Percentiles rank a stretch among this genome's conserved stretches.
Evolutionary conservation across 1,140 invertebrate genomes (phyloP).

Genomic region (Brachionus paranguensis): DNA sequence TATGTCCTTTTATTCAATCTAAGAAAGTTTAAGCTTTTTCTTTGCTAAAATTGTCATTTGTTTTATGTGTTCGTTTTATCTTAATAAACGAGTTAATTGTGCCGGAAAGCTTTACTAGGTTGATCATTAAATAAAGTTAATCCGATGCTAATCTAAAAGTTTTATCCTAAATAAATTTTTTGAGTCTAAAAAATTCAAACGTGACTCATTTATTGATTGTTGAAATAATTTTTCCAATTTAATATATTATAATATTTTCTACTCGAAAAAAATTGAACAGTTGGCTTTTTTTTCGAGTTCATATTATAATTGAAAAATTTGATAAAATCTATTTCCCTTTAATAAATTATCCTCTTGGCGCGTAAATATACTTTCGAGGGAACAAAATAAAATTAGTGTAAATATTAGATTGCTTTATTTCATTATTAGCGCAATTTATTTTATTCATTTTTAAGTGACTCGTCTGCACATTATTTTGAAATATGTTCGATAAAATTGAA

Average conservation of each 20-base stretch:
- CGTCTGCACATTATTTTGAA: background rate
- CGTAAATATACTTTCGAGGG: background rate
- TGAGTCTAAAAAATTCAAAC: background rate
- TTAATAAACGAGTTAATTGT: background rate
- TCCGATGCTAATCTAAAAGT: background rate
- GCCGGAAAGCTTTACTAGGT: background rate
- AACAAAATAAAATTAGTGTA: background rate
- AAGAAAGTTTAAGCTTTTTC: too few species aligned
- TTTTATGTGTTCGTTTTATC: background rate
- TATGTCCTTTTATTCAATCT: too few species aligned
- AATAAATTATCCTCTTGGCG: background rate
- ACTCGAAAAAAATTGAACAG: background rate
- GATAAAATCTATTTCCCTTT: background rate
- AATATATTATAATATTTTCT: background rate
- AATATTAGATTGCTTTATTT: background rate
- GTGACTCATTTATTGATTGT: background rate
- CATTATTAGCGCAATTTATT: background rate
- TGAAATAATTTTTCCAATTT: background rate
- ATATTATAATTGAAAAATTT: background rate
- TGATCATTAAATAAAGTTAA: background rate
- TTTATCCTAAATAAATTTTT: background rate
- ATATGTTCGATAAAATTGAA: background rate
- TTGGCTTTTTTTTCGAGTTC: background rate
- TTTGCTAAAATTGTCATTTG: background rate
- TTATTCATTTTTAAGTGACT: background rate